A percentile compares a stretch with the other conserved stretches of the same genome.
Conservation (phyloP, 2,113 vertebrate species). For the Oryzias javanicus region DNA sequence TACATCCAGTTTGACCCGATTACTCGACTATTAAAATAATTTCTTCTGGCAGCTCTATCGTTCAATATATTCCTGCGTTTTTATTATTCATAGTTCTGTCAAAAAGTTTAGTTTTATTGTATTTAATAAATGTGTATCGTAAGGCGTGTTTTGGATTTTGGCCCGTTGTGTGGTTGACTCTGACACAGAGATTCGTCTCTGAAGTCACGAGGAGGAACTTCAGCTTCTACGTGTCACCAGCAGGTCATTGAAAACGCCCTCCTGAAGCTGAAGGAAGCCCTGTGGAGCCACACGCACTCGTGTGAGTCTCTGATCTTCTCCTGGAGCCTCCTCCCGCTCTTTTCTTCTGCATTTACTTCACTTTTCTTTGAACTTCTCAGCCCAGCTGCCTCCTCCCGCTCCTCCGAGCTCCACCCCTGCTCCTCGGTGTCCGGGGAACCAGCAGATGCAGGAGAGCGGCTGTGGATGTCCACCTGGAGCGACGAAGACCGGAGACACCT, state of each 20-base stretch:
- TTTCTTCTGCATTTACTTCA: neutral
- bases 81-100: too few species aligned
- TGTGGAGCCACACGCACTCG: neutral
- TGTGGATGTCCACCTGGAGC: slow-evolving; percentile 56
- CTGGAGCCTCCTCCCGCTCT: neutral
- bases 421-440: slow-evolving; percentile 50
- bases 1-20: too few species aligned
- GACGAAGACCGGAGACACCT: slow-evolving; percentile 41
- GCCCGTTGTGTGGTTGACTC: too few species aligned
- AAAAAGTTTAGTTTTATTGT: too few species aligned
- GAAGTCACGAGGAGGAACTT: too few species aligned
- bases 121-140: too few species aligned
- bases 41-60: too few species aligned
- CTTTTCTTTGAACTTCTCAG: slow-evolving; percentile 4
- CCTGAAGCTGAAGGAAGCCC: slow-evolving; percentile 41
- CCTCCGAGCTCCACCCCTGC: slow-evolving; percentile 11
- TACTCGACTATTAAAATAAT: too few species aligned
- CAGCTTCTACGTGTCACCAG: slow-evolving; percentile 16
- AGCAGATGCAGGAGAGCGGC: slow-evolving; percentile 30
- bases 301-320: slow-evolving; percentile 35
- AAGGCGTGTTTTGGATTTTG: too few species aligned
- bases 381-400: slow-evolving; percentile 4
- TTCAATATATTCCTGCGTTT: too few species aligned
- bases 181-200: too few species aligned
- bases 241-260: slow-evolving; percentile 41